phyloP scores from a whole-genome alignment of 2,113 vertebrate species.

The Ardeotis arabs region DNA sequence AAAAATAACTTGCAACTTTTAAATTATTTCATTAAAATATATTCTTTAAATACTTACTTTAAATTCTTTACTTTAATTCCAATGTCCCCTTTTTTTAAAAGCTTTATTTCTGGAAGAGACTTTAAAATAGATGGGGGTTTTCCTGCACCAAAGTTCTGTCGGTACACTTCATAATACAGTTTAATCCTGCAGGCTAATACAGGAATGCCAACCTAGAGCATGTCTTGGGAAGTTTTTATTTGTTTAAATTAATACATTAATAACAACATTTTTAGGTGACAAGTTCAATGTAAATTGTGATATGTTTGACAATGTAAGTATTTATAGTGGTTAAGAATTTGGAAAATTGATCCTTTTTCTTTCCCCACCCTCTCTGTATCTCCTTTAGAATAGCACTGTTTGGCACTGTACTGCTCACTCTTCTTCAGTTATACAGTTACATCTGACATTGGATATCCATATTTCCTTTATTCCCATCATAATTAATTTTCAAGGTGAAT shows the following conservation, averaged over 20 bases:
- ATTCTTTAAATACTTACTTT: background rate
- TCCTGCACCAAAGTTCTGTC: background rate
- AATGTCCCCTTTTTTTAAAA: background rate
- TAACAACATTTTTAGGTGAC: background rate
- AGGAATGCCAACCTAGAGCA: background rate
- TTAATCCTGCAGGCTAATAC: background rate
- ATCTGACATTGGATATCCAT: background rate
- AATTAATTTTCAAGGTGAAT: background rate
- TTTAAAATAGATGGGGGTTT: background rate
- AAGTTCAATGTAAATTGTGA: background rate
- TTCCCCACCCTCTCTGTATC: fast-evolving
- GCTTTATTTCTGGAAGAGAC: background rate
- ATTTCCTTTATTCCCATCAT: background rate
- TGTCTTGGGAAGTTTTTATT: background rate
- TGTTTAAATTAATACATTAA: background rate
- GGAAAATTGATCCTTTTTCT: background rate
- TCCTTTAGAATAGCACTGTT: background rate
- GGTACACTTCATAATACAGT: background rate
- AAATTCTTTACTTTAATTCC: background rate
- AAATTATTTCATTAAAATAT: background rate
- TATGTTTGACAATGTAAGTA: background rate
- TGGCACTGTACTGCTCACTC: background rate
- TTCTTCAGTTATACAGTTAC: background rate
- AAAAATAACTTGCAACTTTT: background rate
- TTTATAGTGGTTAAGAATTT: background rate